Evolutionary conservation across 2,888 invertebrate genomes (phyloP).

Genomic region (Lasioglossum morio): DNA sequence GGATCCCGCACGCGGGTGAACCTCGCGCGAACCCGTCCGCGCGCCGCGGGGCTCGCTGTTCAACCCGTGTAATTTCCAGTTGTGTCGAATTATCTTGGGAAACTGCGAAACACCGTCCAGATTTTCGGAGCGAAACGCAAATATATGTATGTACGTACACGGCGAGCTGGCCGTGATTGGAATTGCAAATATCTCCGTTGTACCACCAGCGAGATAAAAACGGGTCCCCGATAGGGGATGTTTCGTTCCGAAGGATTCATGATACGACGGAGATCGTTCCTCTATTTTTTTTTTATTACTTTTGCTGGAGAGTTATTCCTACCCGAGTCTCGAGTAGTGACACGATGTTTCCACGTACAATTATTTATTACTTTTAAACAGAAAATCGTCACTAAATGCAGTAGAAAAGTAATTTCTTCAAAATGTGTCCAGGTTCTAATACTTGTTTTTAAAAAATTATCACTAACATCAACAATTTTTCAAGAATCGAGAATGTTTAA

Average conservation of each 20-base stretch:
- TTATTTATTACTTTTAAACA: not conserved
- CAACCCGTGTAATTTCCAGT: conserved; percentile 44
- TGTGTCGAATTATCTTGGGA: conserved; percentile 37
- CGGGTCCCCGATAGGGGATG: not conserved
- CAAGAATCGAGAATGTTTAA: not conserved
- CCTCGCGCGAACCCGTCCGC: conserved; percentile 3
- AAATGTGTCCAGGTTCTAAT: not conserved
- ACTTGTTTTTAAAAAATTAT: not conserved
- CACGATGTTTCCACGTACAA: not conserved
- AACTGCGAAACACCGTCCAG: conserved; percentile 24
- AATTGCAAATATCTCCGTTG: conserved; percentile 2
- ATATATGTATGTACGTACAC: not conserved
- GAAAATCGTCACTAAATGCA: too few relatives aligned
- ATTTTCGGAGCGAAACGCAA: conserved; percentile 20
- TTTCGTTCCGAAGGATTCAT: not conserved
- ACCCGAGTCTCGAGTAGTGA: not conserved
- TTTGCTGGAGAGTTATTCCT: not conserved
- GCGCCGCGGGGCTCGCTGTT: not conserved
- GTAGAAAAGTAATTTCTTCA: too few relatives aligned
- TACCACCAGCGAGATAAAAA: not conserved
- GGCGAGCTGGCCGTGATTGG: not conserved
- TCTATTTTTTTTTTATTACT: not conserved
- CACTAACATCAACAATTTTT: not conserved
- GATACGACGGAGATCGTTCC: not conserved
- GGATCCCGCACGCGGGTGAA: conserved; percentile 33